Evolutionary conservation across 2,797 vertebrate species (phyloP).

Genomic region (Tangara arthus): DNA sequence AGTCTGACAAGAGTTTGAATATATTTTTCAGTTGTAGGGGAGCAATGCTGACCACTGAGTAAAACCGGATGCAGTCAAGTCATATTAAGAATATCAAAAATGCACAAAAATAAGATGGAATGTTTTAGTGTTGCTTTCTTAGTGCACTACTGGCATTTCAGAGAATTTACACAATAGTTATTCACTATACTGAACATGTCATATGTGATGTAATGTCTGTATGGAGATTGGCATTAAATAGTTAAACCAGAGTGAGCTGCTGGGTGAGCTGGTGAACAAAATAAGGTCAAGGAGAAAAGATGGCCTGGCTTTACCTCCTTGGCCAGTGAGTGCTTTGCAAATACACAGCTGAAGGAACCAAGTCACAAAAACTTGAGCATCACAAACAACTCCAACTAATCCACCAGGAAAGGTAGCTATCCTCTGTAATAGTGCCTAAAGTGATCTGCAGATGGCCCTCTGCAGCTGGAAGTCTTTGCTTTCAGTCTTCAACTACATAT

Average conservation of each 20-base stretch:
- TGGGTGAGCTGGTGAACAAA: background rate
- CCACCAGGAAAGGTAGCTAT: background rate
- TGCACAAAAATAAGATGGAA: background rate
- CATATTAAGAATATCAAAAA: background rate
- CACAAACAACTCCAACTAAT: background rate
- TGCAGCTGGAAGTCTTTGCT: background rate
- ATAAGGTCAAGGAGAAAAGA: no score
- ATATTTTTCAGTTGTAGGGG: background rate
- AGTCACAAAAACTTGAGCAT: background rate
- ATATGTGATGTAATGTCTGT: background rate
- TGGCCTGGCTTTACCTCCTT: background rate
- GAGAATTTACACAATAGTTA: background rate
- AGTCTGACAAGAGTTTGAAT: background rate
- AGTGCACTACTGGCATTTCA: background rate
- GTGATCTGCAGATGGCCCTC: slow-evolving; percentile 7
- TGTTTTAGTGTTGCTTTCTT: background rate
- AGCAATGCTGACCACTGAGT: background rate
- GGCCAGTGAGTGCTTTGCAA: background rate
- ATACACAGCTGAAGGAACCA: background rate
- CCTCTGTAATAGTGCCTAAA: background rate
- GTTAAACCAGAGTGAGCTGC: background rate
- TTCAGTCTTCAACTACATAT: background rate
- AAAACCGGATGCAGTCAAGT: background rate
- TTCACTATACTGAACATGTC: background rate
- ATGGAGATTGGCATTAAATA: background rate